These are phyloP conservation scores for Nomada ferruginata DNA, from an alignment of 2,888 invertebrate genomes.

Conservation along the genomic window DNA sequence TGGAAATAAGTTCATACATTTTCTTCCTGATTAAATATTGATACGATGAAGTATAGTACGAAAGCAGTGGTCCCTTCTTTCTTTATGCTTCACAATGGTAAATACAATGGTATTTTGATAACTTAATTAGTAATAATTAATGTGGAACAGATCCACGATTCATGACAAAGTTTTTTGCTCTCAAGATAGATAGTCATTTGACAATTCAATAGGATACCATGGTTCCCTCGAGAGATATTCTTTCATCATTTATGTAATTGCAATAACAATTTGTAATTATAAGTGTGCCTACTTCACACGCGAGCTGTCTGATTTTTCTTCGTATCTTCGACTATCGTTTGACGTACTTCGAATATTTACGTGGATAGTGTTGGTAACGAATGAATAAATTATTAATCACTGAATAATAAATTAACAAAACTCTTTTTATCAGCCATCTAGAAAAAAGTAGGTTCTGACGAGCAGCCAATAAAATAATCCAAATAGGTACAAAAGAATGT, in stretches of 20 bases:
- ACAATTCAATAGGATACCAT: background rate
- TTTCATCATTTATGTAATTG: background rate
- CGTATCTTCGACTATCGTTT: background rate
- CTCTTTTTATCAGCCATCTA: slow-evolving; percentile 31
- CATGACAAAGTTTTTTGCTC: background rate
- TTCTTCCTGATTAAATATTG: background rate
- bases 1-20: background rate
- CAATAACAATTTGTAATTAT: background rate
- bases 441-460: slow-evolving; percentile 9
- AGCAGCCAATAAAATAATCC: slow-evolving; percentile 9
- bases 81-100: background rate
- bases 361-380: slow-evolving; percentile 1
- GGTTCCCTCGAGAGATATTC: background rate
- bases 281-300: background rate
- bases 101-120: slow-evolving; percentile 1
- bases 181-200: background rate
- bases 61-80: background rate
- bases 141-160: background rate
- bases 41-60: background rate
- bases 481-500: background rate
- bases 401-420: slow-evolving; percentile 55
- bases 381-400: slow-evolving; percentile 42
- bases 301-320: slow-evolving; percentile 9
- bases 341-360: slow-evolving; percentile 11
- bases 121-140: background rate